phyloP scores from a whole-genome alignment of 2,888 invertebrate genomes.

The Parelbella ahira region DNA sequence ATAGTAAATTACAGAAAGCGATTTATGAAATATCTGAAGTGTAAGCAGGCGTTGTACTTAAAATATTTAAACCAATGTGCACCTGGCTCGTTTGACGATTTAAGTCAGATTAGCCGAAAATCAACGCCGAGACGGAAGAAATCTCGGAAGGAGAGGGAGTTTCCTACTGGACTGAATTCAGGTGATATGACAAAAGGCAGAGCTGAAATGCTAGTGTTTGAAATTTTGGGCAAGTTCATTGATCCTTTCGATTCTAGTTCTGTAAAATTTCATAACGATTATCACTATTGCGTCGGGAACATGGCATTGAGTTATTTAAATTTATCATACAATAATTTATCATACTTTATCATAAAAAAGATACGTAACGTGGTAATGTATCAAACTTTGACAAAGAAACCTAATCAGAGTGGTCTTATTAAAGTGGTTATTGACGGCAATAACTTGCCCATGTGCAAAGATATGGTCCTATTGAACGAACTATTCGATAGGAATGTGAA shows the following conservation, averaged over 20 bases:
- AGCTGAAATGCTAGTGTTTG: slow-evolving; percentile 37
- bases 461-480: slow-evolving; percentile 14
- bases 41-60: slow-evolving; percentile 27
- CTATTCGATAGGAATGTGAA: slow-evolving; percentile 17
- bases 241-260: slow-evolving; percentile 40
- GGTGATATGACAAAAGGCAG: slow-evolving; percentile 34
- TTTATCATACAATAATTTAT: slow-evolving; percentile 51
- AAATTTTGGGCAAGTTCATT: slow-evolving; percentile 39
- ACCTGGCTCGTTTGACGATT: slow-evolving; percentile 31
- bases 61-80: slow-evolving; percentile 28
- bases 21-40: slow-evolving; percentile 31
- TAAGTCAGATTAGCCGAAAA: slow-evolving; percentile 30
- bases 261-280: slow-evolving; percentile 32
- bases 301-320: slow-evolving; percentile 49
- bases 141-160: slow-evolving; percentile 31
- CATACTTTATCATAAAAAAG: slow-evolving; percentile 40
- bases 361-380: slow-evolving; percentile 40
- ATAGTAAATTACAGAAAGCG: slow-evolving; percentile 34
- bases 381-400: slow-evolving; percentile 37
- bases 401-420: slow-evolving; percentile 40
- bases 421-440: slow-evolving; percentile 52
- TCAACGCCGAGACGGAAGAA: slow-evolving; percentile 28
- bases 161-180: slow-evolving; percentile 19
- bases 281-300: slow-evolving; percentile 44
- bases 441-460: slow-evolving; percentile 36